These are phyloP conservation scores for zebrafish (Danio rerio) DNA, from an alignment of 2,113 vertebrate genomes.

Conservation along the genomic window DNA sequence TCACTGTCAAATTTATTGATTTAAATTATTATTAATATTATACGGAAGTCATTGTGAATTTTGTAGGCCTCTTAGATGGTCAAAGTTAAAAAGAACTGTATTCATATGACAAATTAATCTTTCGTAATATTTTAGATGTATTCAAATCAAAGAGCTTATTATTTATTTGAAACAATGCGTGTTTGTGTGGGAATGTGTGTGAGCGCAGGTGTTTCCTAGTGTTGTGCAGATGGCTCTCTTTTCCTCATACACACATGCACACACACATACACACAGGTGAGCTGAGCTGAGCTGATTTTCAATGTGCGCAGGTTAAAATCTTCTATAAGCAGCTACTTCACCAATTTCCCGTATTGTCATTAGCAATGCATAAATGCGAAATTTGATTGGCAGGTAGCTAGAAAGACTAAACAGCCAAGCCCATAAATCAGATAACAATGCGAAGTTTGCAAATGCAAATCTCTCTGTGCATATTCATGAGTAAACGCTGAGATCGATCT, in stretches of 20 bases:
- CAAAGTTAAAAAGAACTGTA: no score
- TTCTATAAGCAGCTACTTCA: not conserved
- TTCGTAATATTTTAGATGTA: no score
- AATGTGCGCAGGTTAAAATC: not conserved
- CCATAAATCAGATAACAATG: conserved; percentile 46
- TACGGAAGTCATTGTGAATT: no score
- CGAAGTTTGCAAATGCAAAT: conserved; percentile 56
- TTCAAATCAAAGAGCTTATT: no score
- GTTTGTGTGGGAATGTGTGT: not conserved
- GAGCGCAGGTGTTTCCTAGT: conserved; percentile 30
- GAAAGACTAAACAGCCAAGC: conserved; percentile 25
- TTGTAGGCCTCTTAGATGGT: no score
- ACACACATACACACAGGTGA: not conserved
- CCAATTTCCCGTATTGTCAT: not conserved
- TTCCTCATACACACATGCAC: not conserved
- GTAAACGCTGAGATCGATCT: conserved; percentile 56
- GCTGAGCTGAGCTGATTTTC: conserved; percentile 16
- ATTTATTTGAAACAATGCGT: not conserved
- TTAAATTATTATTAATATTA: no score
- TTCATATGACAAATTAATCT: no score
- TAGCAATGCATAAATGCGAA: not conserved
- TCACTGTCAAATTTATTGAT: no score
- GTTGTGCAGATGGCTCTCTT: conserved; percentile 30
- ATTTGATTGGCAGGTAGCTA: conserved; percentile 41
- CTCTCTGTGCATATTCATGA: conserved; percentile 55